Evolutionary conservation across 1,140 invertebrate genomes (phyloP), one percentile per base, ranked within the genome.

Genomic region (Drosophila tropicalis): DNA sequence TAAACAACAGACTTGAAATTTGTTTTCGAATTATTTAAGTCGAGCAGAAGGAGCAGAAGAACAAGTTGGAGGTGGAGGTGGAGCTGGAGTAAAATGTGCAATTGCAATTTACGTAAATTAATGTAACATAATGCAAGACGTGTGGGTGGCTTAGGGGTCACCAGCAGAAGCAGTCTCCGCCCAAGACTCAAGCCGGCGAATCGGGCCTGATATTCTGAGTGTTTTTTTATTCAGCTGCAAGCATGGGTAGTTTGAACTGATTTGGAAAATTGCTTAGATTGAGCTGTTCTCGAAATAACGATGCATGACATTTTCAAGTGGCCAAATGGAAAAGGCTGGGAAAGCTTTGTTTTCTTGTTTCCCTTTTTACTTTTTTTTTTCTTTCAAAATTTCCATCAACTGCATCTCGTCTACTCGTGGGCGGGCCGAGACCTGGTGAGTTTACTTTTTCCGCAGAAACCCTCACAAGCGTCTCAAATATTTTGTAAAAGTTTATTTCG

Each of bases 21-120:
- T 86, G 83, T 86, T 86, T 87, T 87, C 83, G 87, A 83, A 86
- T 86, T 86, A 86, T 86, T 86, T 83, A 86, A 86, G 83, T 86
- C 83, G 83, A 86, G 83, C 83, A 86, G 65, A 22, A 51, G 70
- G 75, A 66, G 40, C 64, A 51, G 63, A 60, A 57, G 40, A 5
- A 12, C 7, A 10, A 5, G n/a, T 9, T 58, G 32, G 56, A 58
- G 25, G 34, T 58, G 56, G 56, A 19, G 34, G 34, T 58, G 56
- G 56, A 19, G 34, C n/a, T 54, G 39, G n/a, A 19, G 39, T 17
- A 51, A 62, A 60, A 51, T 70, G 56, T 58, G 78, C 79, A 63
- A 70, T 68, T 64, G 79, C 83, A 87, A 86, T 87, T 86, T 86
- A 86, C 57, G 71, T 71, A 83, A 87, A 87, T 87, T 87, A 86